Base-by-base conservation (phyloP, 2,888 invertebrate genomes). In the Drosophila paranaensis region DNA sequence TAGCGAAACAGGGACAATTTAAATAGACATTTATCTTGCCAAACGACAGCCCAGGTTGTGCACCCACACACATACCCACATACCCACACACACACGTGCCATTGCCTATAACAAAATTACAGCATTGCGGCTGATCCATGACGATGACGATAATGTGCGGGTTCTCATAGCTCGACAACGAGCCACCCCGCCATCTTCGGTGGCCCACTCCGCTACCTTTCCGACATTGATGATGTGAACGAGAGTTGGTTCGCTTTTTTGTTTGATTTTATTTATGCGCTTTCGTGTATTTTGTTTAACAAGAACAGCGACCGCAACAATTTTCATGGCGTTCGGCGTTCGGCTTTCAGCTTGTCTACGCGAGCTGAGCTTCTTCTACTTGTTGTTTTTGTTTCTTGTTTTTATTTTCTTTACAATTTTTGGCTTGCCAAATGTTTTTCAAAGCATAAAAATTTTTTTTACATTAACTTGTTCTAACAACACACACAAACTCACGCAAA, bases 361-460 rank as follows among this genome's bases (percentile, higher is more conserved):
- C 60, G 46, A 16, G 33, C 30, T 45, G 10, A 16, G 60, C 53
- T 51, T 54, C 71, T 16, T 9, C 45, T 39, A 16, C 16, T 53
- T 55, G 33, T 71, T 74, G 69, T 75, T 79, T 69, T 62, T 71
- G 69, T 74, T 65, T 72, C 70, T 63, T 78, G 67, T 78, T 85
- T 80, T 88, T 82, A 79, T 82, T 89, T 85, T 88, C 82, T 88
- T 89, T 82, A 81, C 75, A 87, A 87, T 81, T 89, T 88, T 88
- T 82, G 76, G 81, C 82, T 73, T 73, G 80, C 74, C 82, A 80
- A 85, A 88, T 88, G 86, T 89, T 89, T 89, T 89, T 80, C 75
- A 88, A 86, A 88, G 89, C 89, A 89, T 87, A 88, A 82, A 82
- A 89, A 87, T 89, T 87, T 89, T 88, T 87, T 88, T 88, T 85